phyloP scores from a whole-genome alignment of 2,113 vertebrate species.

The Dromaius novaehollandiae region DNA sequence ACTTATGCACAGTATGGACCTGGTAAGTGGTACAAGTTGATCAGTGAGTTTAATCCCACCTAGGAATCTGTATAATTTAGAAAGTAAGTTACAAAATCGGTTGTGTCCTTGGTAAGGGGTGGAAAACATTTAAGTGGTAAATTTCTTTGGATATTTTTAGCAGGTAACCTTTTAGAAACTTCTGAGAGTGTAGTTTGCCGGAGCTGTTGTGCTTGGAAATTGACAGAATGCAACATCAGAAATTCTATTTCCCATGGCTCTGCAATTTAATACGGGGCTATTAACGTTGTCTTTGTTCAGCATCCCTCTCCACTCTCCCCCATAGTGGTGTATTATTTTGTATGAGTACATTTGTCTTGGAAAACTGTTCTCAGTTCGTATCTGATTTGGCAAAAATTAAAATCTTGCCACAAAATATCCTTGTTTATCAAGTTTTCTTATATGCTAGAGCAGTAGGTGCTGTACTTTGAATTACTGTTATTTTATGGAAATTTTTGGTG shows the following conservation, averaged over 20 bases:
- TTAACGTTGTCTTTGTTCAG: background rate
- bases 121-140: background rate
- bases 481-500: background rate
- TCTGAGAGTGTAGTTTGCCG: background rate
- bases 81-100: background rate
- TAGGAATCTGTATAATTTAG: background rate
- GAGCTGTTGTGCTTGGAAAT: background rate
- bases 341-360: background rate
- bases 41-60: background rate
- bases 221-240: background rate
- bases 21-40: background rate
- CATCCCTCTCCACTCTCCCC: background rate
- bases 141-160: background rate
- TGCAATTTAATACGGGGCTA: background rate
- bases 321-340: background rate
- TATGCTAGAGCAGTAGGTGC: background rate
- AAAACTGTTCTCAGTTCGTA: background rate
- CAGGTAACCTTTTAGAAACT: background rate
- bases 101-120: background rate
- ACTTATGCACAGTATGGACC: background rate
- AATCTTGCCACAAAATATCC: background rate
- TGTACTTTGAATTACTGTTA: background rate
- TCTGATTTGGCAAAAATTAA: background rate
- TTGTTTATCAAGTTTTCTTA: background rate
- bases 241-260: background rate